Base-by-base conservation (phyloP, 2,113 vertebrate genomes). In the Ramphastos sulfuratus region DNA sequence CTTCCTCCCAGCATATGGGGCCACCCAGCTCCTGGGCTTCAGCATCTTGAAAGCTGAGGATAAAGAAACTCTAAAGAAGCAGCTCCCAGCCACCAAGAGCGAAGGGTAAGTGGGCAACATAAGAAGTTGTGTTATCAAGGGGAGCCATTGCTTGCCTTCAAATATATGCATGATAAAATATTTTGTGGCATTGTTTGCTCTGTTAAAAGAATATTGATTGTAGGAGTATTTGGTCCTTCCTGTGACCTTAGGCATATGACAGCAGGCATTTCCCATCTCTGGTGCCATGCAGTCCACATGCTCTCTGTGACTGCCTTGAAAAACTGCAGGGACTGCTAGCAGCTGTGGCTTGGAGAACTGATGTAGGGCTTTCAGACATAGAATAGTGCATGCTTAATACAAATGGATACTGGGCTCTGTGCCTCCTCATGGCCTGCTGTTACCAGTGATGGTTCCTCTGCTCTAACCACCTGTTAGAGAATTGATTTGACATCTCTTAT, bases 1-100 rank as follows among this genome's bases (percentile, higher is more conserved):
- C 35, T 99, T 99, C 91, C 98, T 98, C 71, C 96, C 98, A 0
- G 97, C 97, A 1, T 99, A 98, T 10, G 98, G 84, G 28, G 99
- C 98, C 0, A 31, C 97, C n/a, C 99, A 99, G 95, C 97, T 99
- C 39, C 98, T 98, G 94, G 99, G 99, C 50, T 99, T 99, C 89
- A 95, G 95, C 56, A 93, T 96, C 15, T 94, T 99, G 20, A 94
- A 97, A 9, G 96, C 98, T 4, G 99, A 99, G 75, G 99, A 99
- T 94, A 98, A 98, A 93, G 98, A 98, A 21, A 95, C 98, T 54
- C 97, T 99, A 35, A 99, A 99, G 96, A 98, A 98, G 96, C 98
- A 98, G 89, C 98, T 99, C 30, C 99, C 99, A 0, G 94, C 92
- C 9, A 95, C 98, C 72, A 99, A 99, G 96, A 97, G 76, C 10